Evolutionary conservation across 1,140 invertebrate genomes (phyloP).

Genomic region (Aphidius ervi): DNA sequence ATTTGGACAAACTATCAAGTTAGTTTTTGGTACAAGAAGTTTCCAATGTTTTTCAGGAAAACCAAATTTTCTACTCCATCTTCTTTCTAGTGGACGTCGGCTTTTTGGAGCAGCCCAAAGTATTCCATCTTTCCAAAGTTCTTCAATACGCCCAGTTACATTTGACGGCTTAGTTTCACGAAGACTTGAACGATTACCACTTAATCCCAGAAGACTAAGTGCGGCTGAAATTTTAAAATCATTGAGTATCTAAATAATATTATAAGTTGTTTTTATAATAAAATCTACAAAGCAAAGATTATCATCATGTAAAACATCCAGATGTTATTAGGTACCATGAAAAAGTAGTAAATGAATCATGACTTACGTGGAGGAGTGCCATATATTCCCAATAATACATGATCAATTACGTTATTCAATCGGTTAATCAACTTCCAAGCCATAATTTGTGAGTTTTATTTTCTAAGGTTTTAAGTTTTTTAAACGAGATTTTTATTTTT

Average conservation of each 20-base stretch:
- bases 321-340: too few relatives aligned
- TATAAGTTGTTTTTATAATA: too few relatives aligned
- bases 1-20: constrained; percentile 68
- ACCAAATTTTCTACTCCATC: constrained; percentile 69
- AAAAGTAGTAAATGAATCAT: too few relatives aligned
- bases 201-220: constrained; percentile 35
- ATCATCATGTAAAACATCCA: too few relatives aligned
- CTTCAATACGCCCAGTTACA: constrained; percentile 50
- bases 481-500: constrained; percentile 1
- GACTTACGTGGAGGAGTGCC: too few relatives aligned
- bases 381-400: too few relatives aligned
- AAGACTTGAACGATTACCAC: constrained; percentile 28
- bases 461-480: neutral
- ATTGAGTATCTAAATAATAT: neutral
- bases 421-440: constrained; percentile 35
- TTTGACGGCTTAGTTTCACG: constrained; percentile 31
- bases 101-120: constrained; percentile 77
- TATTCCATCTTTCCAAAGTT: constrained; percentile 69
- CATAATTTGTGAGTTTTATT: constrained; percentile 24
- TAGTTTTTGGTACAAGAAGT: constrained; percentile 65
- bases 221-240: constrained; percentile 30
- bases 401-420: constrained; percentile 24
- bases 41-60: constrained; percentile 62
- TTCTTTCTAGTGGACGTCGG: constrained; percentile 69
- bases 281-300: too few relatives aligned